phyloP scores from a whole-genome alignment of 92 coral and sea anemone species.

The Virgularia gustaviana region DNA sequence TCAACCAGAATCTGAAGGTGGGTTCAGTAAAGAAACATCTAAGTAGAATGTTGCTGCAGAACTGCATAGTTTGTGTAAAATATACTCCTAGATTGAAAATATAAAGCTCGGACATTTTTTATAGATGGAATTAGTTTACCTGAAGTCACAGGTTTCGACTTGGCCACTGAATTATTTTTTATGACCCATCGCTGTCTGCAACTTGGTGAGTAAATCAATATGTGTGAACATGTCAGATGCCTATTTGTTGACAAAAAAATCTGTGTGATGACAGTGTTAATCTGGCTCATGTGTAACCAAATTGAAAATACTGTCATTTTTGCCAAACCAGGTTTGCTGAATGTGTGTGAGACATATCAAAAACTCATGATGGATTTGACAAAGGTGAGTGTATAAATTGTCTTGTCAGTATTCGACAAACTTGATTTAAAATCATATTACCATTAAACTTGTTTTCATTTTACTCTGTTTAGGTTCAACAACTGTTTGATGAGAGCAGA shows the following conservation, averaged over 20 bases:
- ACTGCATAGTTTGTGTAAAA: neutral
- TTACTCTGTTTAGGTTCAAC: conserved; percentile 63
- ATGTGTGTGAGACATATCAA: conserved; percentile 75
- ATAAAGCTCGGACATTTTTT: conserved; percentile 4
- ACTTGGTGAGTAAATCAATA: conserved; percentile 73
- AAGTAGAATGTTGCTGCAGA: neutral
- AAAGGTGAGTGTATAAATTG: conserved; percentile 47
- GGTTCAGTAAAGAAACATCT: neutral
- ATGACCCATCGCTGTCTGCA: conserved; percentile 85
- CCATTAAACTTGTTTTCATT: neutral
- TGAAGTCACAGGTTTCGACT: conserved; percentile 81
- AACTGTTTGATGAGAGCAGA: conserved; percentile 68
- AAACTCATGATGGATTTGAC: conserved; percentile 74
- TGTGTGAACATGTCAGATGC: neutral
- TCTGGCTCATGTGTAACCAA: neutral
- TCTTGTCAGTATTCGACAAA: neutral
- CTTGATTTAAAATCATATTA: neutral
- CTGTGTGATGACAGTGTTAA: neutral
- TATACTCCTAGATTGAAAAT: neutral
- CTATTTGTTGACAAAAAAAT: neutral
- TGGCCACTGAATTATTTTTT: conserved; percentile 92
- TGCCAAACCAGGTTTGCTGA: conserved; percentile 64
- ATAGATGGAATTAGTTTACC: conserved; percentile 46
- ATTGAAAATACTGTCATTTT: neutral
- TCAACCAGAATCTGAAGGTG: conserved; percentile 63